These are phyloP conservation scores for Dryas iulia DNA, from an alignment of 1,140 invertebrate genomes.

Conservation along the genomic window DNA sequence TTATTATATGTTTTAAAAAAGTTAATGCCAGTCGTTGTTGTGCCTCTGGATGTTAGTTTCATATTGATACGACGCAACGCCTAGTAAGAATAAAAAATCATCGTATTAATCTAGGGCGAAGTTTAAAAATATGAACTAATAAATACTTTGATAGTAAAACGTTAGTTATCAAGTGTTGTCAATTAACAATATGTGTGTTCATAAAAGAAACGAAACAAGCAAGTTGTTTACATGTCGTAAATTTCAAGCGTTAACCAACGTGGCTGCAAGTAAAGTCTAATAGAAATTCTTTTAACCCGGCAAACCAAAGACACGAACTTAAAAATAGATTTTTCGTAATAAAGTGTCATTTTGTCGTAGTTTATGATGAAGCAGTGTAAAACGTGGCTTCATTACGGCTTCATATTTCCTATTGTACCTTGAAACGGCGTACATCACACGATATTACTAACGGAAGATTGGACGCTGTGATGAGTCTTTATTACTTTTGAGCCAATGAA, in stretches of 20 bases:
- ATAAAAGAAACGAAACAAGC: too few species aligned
- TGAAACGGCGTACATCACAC: conserved; percentile 23
- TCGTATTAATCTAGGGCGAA: too few species aligned
- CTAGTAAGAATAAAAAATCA: too few species aligned
- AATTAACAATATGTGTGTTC: too few species aligned
- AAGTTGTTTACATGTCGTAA: too few species aligned
- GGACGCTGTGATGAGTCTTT: conserved; percentile 26
- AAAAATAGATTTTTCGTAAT: conserved; percentile 3
- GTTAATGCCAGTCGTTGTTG: too few species aligned
- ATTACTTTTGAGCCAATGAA: conserved; percentile 29
- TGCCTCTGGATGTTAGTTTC: too few species aligned
- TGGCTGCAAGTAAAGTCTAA: neutral
- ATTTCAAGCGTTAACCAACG: neutral
- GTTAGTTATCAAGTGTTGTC: too few species aligned
- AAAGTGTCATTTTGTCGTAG: conserved; percentile 11
- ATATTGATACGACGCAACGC: too few species aligned
- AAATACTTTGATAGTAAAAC: too few species aligned
- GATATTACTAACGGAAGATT: conserved; percentile 23
- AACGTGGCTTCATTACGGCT: conserved; percentile 20
- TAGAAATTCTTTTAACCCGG: neutral
- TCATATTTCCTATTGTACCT: conserved; percentile 26
- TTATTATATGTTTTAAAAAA: too few species aligned
- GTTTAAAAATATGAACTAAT: too few species aligned
- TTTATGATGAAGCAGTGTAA: conserved; percentile 17
- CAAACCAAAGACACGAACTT: neutral